Base-by-base conservation (phyloP, 2,113 vertebrate species). In the Struthidea cinerea region DNA sequence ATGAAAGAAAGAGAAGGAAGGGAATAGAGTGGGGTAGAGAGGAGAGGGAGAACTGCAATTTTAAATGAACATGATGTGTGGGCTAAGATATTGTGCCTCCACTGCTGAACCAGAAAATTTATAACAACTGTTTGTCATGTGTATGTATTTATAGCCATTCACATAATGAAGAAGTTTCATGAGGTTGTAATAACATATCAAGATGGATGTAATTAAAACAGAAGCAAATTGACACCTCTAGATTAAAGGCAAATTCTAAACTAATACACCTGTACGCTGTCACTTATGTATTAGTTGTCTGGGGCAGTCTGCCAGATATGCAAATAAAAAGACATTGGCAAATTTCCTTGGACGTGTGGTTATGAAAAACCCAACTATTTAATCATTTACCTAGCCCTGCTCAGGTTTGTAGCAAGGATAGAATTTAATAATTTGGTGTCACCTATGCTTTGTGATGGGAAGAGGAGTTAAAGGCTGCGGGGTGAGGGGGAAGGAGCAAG, bases 191-290 rank as follows among this genome's bases (percentile, higher is more conserved):
- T 98, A 97, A 97, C 97, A 90, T 97, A 97, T 97, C 96, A 97
- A 97, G 97, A 97, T 97, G 96, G 94, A 96, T 98, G 96, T 98
- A 98, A 98, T 98, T 98, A 98, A 97, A 98, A 96, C 94, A 95
- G 96, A 98, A 98, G 95, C 97, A 98, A 97, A 98, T 97, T 97
- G 98, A 98, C 98, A 98, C 97, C 96, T 96, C 94, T 85, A 97
- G 98, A 98, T 98, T 95, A 97, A 97, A 98, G 97, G 84, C 96
- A 98, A 97, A 97, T 97, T 96, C 90, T 96, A 97, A 97, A 97
- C 96, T 95, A 94, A 95, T 97, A 89, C 96, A 98, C 97, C 95
- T 97, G 96, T 97, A 94, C 2, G 75, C 96, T 94, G 89, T 77
- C 91, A 94, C 89, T 95, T 96, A 83, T 74, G 67, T 97, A 89